Percentiles rank a stretch among this genome's conserved stretches.
These are phyloP conservation scores for Tanypteryx hageni DNA, from an alignment of 2,888 invertebrate species.

Conservation along the genomic window DNA sequence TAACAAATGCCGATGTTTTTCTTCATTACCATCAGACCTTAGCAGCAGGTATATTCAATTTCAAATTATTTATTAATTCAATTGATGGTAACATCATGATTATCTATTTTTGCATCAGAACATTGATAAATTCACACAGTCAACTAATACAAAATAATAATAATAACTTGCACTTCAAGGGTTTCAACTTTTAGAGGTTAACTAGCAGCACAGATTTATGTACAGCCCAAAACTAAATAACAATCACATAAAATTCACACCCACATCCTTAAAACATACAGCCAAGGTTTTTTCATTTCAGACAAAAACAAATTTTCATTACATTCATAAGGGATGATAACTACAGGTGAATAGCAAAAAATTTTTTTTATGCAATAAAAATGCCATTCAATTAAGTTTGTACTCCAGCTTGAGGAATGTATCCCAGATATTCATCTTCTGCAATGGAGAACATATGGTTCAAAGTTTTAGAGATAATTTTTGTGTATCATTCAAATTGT, in stretches of 20 bases:
- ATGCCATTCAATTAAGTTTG: neutral
- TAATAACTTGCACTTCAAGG: slow-evolving; percentile 62
- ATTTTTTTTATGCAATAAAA: slow-evolving; percentile 22
- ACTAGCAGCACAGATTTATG: slow-evolving; percentile 54
- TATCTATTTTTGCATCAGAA: slow-evolving; percentile 64
- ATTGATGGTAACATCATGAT: slow-evolving; percentile 63
- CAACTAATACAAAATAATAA: slow-evolving; percentile 59
- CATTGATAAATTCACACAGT: slow-evolving; percentile 62
- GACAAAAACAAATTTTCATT: slow-evolving; percentile 31
- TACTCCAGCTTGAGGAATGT: slow-evolving; percentile 50
- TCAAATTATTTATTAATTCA: slow-evolving; percentile 61
- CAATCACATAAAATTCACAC: slow-evolving; percentile 57
- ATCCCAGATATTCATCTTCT: neutral
- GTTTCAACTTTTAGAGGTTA: slow-evolving; percentile 57
- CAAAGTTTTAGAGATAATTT: neutral
- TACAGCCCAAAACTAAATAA: slow-evolving; percentile 45
- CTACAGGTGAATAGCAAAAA: neutral
- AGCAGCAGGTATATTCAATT: slow-evolving; percentile 13
- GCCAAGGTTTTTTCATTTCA: slow-evolving; percentile 47
- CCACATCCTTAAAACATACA: slow-evolving; percentile 58
- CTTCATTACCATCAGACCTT: neutral
- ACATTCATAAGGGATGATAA: neutral
- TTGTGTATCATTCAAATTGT: neutral
- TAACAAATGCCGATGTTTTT: neutral
- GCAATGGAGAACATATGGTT: slow-evolving; percentile 9